Conservation (phyloP, 2,113 vertebrate genomes). For the Echinops telfairi region DNA sequence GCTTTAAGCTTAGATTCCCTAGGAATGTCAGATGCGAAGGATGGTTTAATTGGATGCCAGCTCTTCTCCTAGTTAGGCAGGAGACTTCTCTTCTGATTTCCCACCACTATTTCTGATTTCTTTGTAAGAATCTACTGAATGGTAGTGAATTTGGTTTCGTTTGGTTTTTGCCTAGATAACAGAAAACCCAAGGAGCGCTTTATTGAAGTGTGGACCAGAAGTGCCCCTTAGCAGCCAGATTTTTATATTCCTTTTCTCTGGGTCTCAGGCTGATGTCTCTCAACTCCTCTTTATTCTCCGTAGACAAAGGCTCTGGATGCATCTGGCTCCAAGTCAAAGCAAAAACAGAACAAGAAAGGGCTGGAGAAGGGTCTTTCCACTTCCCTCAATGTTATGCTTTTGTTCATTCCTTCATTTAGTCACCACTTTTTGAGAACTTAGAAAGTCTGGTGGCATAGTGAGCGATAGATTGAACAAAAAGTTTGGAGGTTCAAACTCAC, state of each 20-base stretch:
- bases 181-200: background rate
- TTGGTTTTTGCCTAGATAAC: background rate
- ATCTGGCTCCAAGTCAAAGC: background rate
- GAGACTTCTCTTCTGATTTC: background rate
- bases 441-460: too few relatives aligned
- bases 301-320: background rate
- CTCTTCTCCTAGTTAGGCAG: background rate
- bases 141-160: background rate
- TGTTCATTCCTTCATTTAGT: conserved; percentile 6
- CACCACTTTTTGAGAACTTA: background rate
- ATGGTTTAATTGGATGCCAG: conserved; percentile 22
- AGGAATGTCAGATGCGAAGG: background rate
- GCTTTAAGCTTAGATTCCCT: background rate
- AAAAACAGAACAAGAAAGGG: conserved; percentile 15
- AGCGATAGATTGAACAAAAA: too few relatives aligned
- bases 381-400: background rate
- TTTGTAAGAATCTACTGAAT: too few relatives aligned
- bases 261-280: background rate
- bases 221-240: background rate
- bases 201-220: background rate
- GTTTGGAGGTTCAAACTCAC: background rate
- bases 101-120: background rate
- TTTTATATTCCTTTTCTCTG: background rate
- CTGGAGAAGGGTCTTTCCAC: background rate
- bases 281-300: background rate